Evolutionary conservation across 1,140 invertebrate genomes (phyloP), one percentile per base, ranked within the genome.

Genomic region (Apis dorsata): DNA sequence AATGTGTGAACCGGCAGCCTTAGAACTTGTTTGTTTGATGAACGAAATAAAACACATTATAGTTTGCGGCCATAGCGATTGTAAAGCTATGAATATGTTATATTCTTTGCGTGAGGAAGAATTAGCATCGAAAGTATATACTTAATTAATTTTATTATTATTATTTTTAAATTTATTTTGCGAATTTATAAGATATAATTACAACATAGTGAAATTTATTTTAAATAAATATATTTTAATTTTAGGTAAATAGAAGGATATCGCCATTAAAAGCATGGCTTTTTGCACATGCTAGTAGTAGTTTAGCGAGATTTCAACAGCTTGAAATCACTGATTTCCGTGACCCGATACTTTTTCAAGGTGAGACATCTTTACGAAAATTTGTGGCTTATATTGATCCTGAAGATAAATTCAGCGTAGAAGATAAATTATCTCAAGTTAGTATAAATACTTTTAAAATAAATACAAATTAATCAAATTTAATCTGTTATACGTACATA

Each of bases 21-120:
- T 99, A 84, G 98, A 99, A 94, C 94, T 99, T 59, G 98, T 97
- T 51, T 99, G 98, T 92, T 96, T 99, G 53, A 95, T 98, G n/a
- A 99, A 99, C 91, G 96, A 98, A 90, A 98, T 99, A 69, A 95
- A 96, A 77, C 98, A 99, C 92, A 96, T 99, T 70, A 98, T 99
- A 84, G 98, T 99, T 19, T 99, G 98, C 91, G 99, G 99, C 0
- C 99, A 99, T 92, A 99, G 98, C 69, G 99, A 99, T 93, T 99
- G 98, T 92, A 99, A 99, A 95, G 98, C 98, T 9, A 99, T 99
- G 96, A 99, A 99, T 95, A 95, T 98, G 63, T 94, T 99, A 3
- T 98, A 98, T 91, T 95, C 97, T 90, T 93, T 99, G 62, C 95
- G 96, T 86, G 96, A 97, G 92, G 95, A 96, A 85, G 95, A 97